These are phyloP conservation scores for Protobothrops mucrosquamatus DNA, from an alignment of 2,113 vertebrate genomes.

Conservation along the genomic window DNA sequence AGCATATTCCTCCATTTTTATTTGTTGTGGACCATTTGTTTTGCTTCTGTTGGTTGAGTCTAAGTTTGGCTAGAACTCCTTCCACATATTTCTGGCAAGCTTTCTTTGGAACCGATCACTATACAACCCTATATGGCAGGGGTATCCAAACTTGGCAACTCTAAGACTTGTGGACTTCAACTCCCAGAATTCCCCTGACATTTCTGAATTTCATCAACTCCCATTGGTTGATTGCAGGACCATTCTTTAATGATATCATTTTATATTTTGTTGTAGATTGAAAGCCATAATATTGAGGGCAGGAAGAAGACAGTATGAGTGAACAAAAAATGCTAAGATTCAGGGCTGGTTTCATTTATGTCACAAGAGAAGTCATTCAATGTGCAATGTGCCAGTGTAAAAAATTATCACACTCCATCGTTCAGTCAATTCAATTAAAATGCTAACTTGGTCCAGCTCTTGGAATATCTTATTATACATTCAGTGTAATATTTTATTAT, in stretches of 20 bases:
- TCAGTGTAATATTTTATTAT: neutral
- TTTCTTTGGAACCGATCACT: no score
- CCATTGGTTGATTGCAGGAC: no score
- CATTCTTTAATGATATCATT: neutral
- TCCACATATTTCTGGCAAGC: no score
- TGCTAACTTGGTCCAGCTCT: neutral
- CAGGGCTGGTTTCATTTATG: neutral
- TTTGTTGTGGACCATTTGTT: no score
- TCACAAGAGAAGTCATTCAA: neutral
- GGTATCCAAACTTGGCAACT: no score
- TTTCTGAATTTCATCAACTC: no score
- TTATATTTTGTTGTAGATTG: neutral
- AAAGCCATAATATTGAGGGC: neutral
- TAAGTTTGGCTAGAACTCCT: no score
- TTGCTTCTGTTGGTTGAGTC: no score
- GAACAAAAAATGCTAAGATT: neutral
- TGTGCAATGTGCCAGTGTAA: neutral
- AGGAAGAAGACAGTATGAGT: neutral
- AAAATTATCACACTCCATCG: neutral
- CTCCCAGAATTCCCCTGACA: no score
- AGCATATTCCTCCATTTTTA: no score
- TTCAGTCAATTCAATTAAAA: neutral
- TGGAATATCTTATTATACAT: neutral
- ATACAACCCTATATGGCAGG: no score
- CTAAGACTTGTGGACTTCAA: no score